Conservation (phyloP, 2,113 vertebrate species). For the Pardalotus punctatus region DNA sequence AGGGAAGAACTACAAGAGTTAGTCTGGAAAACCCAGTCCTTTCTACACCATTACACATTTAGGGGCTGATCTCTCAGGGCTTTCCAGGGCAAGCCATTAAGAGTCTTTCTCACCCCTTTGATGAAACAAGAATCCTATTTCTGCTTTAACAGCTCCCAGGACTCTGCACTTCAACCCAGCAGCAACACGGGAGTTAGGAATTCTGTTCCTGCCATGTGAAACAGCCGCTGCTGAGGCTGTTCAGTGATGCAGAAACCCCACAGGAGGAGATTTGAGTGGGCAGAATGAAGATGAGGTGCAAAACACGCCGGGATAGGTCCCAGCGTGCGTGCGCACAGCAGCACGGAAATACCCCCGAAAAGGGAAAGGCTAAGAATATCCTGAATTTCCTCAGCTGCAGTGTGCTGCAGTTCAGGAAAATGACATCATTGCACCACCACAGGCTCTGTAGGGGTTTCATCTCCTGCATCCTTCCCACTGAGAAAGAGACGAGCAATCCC, state of each 20-base stretch:
- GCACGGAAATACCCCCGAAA: not conserved
- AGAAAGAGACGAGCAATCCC: not conserved
- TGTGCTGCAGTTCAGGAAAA: conserved; percentile 24
- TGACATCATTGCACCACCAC: not conserved
- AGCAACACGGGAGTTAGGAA: not conserved
- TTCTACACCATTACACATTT: not conserved
- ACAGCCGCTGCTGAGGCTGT: not conserved
- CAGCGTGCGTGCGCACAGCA: rapidly evolving
- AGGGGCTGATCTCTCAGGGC: not conserved
- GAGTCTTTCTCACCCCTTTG: rapidly evolving
- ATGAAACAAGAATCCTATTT: not conserved
- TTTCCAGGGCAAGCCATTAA: not conserved
- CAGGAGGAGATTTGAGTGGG: not conserved
- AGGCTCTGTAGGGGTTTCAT: not conserved
- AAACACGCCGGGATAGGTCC: not conserved
- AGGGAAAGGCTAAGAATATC: not conserved
- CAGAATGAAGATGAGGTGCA: not conserved
- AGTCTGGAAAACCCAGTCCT: not conserved
- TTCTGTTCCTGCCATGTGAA: not conserved
- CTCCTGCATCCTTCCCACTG: not conserved
- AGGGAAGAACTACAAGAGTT: not conserved
- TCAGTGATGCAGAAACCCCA: not conserved
- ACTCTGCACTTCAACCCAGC: not conserved
- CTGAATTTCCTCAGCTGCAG: conserved; percentile 1
- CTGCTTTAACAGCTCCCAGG: not conserved